A percentile compares a stretch with the other conserved stretches of the same genome.
phyloP scores from a whole-genome alignment of 2,797 vertebrate species.

The Pipistrellus kuhlii region DNA sequence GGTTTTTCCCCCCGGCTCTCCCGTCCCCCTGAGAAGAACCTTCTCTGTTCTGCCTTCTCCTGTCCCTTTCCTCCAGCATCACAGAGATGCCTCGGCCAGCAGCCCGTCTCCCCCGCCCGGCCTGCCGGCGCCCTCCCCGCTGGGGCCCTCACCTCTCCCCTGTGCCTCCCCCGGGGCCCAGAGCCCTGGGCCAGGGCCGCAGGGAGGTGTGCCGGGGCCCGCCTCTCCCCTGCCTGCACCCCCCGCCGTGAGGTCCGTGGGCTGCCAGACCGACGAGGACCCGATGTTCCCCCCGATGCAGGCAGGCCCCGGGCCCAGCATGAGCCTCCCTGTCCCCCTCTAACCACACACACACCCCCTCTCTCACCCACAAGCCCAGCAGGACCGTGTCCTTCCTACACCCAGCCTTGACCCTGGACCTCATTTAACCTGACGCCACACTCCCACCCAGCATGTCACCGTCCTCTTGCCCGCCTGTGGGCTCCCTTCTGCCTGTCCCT shows the following conservation, averaged over 20 bases:
- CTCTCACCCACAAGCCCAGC: constrained; percentile 69
- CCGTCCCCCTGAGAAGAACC: constrained; percentile 90
- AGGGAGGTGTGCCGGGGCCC: constrained; percentile 67
- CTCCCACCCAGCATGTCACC: constrained; percentile 73
- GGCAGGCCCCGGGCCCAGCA: constrained; percentile 87
- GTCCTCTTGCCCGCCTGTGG: neutral
- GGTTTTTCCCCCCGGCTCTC: constrained; percentile 93
- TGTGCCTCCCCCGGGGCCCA: neutral
- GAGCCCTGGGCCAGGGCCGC: constrained; percentile 70
- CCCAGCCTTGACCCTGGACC: neutral
- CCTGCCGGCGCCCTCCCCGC: constrained; percentile 77
- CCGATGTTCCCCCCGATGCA: constrained; percentile 89
- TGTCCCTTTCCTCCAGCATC: constrained; percentile 71
- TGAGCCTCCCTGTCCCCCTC: neutral
- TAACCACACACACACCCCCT: neutral
- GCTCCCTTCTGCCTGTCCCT: neutral
- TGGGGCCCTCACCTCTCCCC: constrained; percentile 44
- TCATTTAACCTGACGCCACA: neutral
- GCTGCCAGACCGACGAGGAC: constrained; percentile 94
- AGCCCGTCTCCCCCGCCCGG: constrained; percentile 74
- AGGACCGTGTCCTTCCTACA: neutral
- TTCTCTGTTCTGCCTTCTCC: constrained; percentile 86
- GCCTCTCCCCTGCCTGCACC: constrained; percentile 72
- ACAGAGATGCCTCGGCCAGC: constrained; percentile 46
- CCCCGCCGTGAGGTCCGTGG: constrained; percentile 90